Evolutionary conservation across 2,113 vertebrate genomes (phyloP).

Genomic region (Entomyzon cyanotis): DNA sequence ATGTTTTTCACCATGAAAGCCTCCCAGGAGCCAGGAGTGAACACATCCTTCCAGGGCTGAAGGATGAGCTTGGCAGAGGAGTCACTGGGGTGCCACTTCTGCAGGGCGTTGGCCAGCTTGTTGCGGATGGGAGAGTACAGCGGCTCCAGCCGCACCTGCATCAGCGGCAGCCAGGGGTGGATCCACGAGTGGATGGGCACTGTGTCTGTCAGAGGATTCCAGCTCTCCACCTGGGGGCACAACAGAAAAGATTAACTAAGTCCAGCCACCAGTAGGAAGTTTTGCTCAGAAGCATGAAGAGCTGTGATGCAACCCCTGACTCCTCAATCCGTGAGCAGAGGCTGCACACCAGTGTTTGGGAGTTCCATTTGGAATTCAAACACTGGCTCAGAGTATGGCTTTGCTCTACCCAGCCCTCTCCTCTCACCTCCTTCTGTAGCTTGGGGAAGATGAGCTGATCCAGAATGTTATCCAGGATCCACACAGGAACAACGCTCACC

Average conservation of each 20-base stretch:
- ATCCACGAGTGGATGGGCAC: constrained; percentile 98
- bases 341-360: accelerated
- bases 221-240: constrained; percentile 86
- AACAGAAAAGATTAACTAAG: background rate
- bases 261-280: background rate
- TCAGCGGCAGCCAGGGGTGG: constrained; percentile 94
- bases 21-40: constrained; percentile 95
- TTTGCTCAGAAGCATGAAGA: background rate
- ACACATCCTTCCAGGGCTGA: constrained; percentile 97
- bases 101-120: constrained; percentile 91
- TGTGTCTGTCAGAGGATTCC: constrained; percentile 96
- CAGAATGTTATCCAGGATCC: constrained; percentile 91
- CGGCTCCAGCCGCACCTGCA: constrained; percentile 89
- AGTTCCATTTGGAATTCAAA: background rate
- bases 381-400: accelerated
- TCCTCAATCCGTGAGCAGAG: accelerated
- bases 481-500: constrained; percentile 86
- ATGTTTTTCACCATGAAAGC: constrained; percentile 99
- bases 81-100: constrained; percentile 97
- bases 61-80: constrained; percentile 94
- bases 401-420: accelerated
- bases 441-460: constrained; percentile 96
- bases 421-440: constrained; percentile 90
- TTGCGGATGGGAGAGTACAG: constrained; percentile 93
- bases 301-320: accelerated